A percentile compares a stretch with the other conserved stretches of the same genome.
Conservation (phyloP, 2,797 vertebrate genomes). For the Galago senegalensis region DNA sequence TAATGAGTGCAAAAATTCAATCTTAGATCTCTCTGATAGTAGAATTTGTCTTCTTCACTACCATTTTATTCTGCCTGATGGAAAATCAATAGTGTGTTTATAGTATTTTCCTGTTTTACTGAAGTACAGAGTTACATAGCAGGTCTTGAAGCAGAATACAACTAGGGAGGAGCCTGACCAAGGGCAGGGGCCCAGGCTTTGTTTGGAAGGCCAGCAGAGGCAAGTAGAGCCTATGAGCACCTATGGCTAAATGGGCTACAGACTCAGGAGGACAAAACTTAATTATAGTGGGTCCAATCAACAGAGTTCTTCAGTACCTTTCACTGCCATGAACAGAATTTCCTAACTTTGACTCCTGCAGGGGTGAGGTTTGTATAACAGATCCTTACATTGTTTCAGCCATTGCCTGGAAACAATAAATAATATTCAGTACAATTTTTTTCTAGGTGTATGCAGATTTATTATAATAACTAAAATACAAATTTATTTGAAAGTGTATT, state of each 20-base stretch:
- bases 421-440: not conserved
- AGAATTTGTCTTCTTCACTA: not conserved
- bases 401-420: not conserved
- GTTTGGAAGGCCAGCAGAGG: not conserved
- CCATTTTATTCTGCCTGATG: not conserved
- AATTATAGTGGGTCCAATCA: not conserved
- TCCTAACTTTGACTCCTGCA: not conserved
- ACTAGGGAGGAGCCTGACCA: not conserved
- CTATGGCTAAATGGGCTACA: not conserved
- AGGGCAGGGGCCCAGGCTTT: not conserved
- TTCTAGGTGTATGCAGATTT: not conserved
- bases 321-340: not conserved
- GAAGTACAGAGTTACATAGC: not conserved
- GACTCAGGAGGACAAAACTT: not conserved
- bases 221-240: not conserved
- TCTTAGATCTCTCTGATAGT: not conserved
- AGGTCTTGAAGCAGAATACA: not conserved
- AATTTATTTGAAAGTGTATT: constrained; percentile 38
- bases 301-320: not conserved
- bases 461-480: constrained; percentile 45
- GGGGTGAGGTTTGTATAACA: not conserved
- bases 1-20: not conserved
- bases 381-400: not conserved
- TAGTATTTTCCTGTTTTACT: not conserved
- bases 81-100: not conserved